phyloP scores from a whole-genome alignment of 2,113 vertebrate genomes.

The Mungos mungo region DNA sequence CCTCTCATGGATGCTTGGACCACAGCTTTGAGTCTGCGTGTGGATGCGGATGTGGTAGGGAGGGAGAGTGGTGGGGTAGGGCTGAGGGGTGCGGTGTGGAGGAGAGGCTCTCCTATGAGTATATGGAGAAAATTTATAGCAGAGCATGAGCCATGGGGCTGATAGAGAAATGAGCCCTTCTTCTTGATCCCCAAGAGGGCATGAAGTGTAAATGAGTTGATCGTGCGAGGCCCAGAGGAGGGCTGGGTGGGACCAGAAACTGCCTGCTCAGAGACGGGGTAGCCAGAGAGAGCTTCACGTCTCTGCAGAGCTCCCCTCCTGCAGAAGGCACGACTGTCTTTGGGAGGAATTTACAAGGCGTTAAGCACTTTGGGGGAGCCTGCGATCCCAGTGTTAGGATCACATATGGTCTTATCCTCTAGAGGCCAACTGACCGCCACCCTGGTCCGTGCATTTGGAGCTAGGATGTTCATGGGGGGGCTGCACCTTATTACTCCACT shows the following conservation, averaged over 20 bases:
- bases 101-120: background rate
- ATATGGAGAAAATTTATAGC: background rate
- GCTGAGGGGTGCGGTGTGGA: background rate
- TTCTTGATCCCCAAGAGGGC: background rate
- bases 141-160: background rate
- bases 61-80: background rate
- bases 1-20: background rate
- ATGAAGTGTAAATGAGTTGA: background rate
- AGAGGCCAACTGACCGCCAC: background rate
- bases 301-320: too few species aligned
- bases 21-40: background rate
- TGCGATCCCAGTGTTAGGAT: background rate
- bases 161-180: background rate
- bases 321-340: background rate
- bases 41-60: accelerated
- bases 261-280: background rate
- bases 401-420: background rate
- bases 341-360: background rate
- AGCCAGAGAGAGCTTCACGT: background rate
- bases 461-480: background rate
- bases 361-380: background rate
- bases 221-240: background rate
- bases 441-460: background rate
- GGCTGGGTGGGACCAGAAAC: background rate
- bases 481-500: background rate